These are phyloP conservation scores for Congeria kusceri DNA, from an alignment of 2,888 invertebrate species.

Conservation along the genomic window DNA sequence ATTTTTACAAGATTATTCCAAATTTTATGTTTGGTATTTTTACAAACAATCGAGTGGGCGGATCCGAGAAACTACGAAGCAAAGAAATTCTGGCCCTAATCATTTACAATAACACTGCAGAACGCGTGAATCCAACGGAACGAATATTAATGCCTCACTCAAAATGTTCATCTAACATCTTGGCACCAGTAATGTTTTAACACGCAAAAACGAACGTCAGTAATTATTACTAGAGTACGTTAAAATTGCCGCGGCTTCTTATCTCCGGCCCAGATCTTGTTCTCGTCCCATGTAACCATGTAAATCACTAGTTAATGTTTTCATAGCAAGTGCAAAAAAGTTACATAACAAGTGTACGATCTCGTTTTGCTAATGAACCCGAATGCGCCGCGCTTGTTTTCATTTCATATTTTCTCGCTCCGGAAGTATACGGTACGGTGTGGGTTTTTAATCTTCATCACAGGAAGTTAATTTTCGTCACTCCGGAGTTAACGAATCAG, in stretches of 20 bases:
- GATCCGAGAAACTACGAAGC: no score
- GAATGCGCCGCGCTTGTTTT: constrained; percentile 27
- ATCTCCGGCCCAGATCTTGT: constrained; percentile 20
- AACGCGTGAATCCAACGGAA: no score
- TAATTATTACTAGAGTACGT: neutral
- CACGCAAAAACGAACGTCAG: no score
- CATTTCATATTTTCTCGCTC: constrained; percentile 38
- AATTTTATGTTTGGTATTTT: no score
- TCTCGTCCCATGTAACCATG: constrained; percentile 30
- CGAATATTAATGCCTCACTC: no score
- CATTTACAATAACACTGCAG: no score
- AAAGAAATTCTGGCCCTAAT: no score
- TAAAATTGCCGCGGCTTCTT: constrained; percentile 28
- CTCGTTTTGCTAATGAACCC: constrained; percentile 50
- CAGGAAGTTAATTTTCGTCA: constrained; percentile 62
- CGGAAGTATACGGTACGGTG: constrained; percentile 18
- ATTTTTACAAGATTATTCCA: no score
- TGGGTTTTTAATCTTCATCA: constrained; percentile 10
- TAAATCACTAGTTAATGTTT: constrained; percentile 47
- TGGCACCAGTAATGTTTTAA: no score
- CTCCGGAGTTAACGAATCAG: constrained; percentile 50
- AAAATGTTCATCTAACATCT: no score
- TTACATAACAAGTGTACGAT: constrained; percentile 55
- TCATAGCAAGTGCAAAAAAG: constrained; percentile 44
- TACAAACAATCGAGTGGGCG: no score